A percentile compares a stretch with the other conserved stretches of the same genome.
Conservation (phyloP, 2,113 vertebrate species). For the Carassius carassius region DNA sequence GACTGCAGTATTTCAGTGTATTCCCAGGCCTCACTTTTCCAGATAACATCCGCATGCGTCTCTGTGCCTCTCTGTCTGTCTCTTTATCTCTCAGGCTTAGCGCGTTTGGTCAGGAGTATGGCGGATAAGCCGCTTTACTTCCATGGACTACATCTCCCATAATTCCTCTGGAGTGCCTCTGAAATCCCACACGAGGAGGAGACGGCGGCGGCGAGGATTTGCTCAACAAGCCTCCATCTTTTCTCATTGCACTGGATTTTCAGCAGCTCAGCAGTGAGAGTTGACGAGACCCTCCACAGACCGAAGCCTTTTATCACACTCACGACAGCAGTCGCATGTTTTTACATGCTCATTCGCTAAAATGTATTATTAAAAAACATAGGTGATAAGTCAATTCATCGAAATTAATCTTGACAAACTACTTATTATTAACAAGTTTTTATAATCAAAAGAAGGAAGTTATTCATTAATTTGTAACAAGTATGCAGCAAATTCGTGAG, state of each 20-base stretch:
- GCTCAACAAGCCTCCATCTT: constrained; percentile 1
- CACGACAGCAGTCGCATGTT: neutral
- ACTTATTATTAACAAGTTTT: neutral
- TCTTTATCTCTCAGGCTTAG: constrained; percentile 12
- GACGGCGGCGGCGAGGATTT: constrained; percentile 4
- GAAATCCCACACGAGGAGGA: constrained; percentile 7
- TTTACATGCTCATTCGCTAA: neutral
- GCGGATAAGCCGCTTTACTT: constrained; percentile 22
- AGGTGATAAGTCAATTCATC: neutral
- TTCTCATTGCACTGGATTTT: neutral
- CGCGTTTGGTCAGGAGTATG: neutral
- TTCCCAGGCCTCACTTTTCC: neutral
- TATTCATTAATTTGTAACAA: too few species aligned
- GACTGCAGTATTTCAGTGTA: neutral
- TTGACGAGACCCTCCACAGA: neutral
- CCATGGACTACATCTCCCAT: constrained; percentile 38
- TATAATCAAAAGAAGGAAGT: too few species aligned
- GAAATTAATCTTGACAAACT: neutral
- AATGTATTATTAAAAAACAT: neutral
- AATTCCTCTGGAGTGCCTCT: constrained; percentile 31
- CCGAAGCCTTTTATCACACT: neutral
- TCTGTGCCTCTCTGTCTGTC: neutral
- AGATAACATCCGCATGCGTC: neutral
- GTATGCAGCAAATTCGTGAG: too few species aligned
- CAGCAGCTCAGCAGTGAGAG: neutral